A percentile compares a stretch with the other conserved stretches of the same genome.
phyloP scores from a whole-genome alignment of 1,140 invertebrate species.

The Harlomillsia oculata region DNA sequence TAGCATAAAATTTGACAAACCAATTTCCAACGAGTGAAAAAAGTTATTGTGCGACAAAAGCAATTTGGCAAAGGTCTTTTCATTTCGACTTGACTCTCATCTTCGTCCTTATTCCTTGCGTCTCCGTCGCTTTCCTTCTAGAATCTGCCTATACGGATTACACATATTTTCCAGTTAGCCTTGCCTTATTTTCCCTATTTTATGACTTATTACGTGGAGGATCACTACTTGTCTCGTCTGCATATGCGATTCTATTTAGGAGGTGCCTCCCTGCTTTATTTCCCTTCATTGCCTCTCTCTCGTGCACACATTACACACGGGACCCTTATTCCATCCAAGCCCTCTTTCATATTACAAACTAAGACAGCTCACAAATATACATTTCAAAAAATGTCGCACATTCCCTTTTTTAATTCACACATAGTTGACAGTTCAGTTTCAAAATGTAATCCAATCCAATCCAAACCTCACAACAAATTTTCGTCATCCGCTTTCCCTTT shows the following conservation, averaged over 20 bases:
- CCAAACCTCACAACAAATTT: slow-evolving; percentile 6
- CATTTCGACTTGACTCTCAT: slow-evolving; percentile 24
- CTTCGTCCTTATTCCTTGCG: no score
- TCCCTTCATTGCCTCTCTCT: slow-evolving; percentile 9
- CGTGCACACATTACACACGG: no score
- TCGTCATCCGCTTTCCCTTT: background rate
- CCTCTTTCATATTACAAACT: no score
- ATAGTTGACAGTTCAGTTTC: slow-evolving; percentile 13
- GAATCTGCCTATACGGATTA: slow-evolving; percentile 21
- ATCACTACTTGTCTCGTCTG: slow-evolving; percentile 10
- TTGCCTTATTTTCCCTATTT: slow-evolving; percentile 21
- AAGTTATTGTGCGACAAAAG: slow-evolving; percentile 33
- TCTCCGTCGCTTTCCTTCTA: slow-evolving; percentile 12
- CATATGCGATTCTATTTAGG: no score
- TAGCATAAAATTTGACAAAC: slow-evolving; percentile 32
- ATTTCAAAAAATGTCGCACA: no score
- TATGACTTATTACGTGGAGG: slow-evolving; percentile 29
- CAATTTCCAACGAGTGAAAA: slow-evolving; percentile 32
- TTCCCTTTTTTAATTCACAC: slow-evolving; percentile 14
- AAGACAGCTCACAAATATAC: no score
- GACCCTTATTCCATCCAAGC: no score
- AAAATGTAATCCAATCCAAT: slow-evolving; percentile 10
- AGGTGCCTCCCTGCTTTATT: background rate
- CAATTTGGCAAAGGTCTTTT: slow-evolving; percentile 33
- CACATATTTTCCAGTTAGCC: slow-evolving; percentile 18